Evolutionary conservation across 2,797 vertebrate species (phyloP).

Genomic region (Leuciscus waleckii): DNA sequence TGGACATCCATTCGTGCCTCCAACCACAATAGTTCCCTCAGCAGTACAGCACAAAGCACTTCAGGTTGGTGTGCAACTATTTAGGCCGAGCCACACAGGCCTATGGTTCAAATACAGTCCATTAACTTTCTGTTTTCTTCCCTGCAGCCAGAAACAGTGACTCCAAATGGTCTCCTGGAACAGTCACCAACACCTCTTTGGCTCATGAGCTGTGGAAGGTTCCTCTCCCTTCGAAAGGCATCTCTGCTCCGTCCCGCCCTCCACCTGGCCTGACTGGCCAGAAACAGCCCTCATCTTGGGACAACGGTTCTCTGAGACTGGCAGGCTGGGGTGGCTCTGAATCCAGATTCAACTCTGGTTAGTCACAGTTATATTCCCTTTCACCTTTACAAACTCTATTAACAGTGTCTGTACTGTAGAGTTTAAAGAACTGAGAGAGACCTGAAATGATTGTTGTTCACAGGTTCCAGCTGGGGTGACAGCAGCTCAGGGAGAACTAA

Average conservation of each 20-base stretch:
- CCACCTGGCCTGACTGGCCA: slow-evolving; percentile 96
- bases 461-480: slow-evolving; percentile 96
- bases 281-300: slow-evolving; percentile 94
- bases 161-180: slow-evolving; percentile 97
- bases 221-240: slow-evolving; percentile 93
- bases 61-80: slow-evolving; percentile 81
- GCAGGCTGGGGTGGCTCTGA: slow-evolving; percentile 90
- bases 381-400: not conserved
- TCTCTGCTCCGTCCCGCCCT: slow-evolving; percentile 94
- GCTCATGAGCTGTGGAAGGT: slow-evolving; percentile 99
- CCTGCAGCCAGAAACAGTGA: slow-evolving; percentile 94
- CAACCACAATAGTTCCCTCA: slow-evolving; percentile 99
- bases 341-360: slow-evolving; percentile 95
- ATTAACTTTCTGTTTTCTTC: slow-evolving; percentile 11
- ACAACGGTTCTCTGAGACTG: slow-evolving; percentile 85
- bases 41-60: slow-evolving; percentile 99
- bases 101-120: not conserved
- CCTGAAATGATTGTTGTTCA: not conserved
- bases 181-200: slow-evolving; percentile 95
- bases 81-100: not conserved
- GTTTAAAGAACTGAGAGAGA: not conserved
- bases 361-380: slow-evolving; percentile 59
- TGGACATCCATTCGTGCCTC: slow-evolving; percentile 99
- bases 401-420: not conserved
- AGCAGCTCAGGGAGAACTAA: slow-evolving; percentile 99